A percentile compares a stretch with the other conserved stretches of the same genome.
Conservation (phyloP, 2,797 vertebrate species). For the Microcaecilia unicolor region DNA sequence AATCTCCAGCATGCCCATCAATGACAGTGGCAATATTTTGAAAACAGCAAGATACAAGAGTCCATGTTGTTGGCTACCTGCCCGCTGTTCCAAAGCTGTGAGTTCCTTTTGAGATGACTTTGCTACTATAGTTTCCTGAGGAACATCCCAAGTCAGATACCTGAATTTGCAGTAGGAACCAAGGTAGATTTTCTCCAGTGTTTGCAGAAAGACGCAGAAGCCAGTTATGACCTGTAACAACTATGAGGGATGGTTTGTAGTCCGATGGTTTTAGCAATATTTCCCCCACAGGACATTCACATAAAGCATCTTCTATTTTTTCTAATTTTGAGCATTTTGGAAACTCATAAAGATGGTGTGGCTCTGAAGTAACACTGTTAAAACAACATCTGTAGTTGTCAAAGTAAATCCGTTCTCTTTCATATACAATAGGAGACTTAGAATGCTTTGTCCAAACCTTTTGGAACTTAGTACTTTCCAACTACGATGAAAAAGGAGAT, state of each 20-base stretch:
- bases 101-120: constrained; percentile 82
- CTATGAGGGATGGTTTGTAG: constrained; percentile 75
- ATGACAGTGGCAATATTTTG: constrained; percentile 73
- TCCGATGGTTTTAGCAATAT: constrained; percentile 55
- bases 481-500: too few species aligned
- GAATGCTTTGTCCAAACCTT: constrained; percentile 89
- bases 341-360: too few species aligned
- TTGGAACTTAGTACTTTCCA: constrained; percentile 73
- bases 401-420: constrained; percentile 88
- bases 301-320: too few species aligned
- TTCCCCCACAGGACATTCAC: too few species aligned
- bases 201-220: constrained; percentile 76
- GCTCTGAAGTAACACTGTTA: too few species aligned
- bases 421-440: constrained; percentile 77
- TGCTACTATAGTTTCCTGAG: constrained; percentile 80
- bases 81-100: constrained; percentile 56
- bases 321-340: too few species aligned
- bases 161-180: constrained; percentile 81
- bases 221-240: constrained; percentile 81
- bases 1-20: constrained; percentile 83
- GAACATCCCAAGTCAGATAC: constrained; percentile 81
- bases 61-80: constrained; percentile 59
- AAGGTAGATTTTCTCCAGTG: constrained; percentile 78
- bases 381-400: constrained; percentile 86
- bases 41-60: constrained; percentile 82